These are phyloP conservation scores for Globodera rostochiensis DNA, from an alignment of 1,140 invertebrate species.

Conservation along the genomic window DNA sequence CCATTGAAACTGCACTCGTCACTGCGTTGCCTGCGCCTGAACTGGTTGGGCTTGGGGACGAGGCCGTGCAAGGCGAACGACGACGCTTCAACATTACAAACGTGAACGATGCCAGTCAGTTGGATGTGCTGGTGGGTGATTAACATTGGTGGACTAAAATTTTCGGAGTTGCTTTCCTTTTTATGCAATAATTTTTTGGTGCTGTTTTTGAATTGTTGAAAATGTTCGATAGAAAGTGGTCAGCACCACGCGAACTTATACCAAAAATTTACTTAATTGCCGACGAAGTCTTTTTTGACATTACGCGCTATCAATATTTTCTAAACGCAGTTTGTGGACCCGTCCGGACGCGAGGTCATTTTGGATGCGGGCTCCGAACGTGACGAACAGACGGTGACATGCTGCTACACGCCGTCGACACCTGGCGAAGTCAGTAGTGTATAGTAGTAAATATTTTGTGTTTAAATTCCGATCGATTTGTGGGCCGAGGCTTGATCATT, in stretches of 20 bases:
- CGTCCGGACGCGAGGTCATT: constrained; percentile 25
- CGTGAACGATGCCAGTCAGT: constrained; percentile 71
- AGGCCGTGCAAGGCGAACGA: constrained; percentile 71
- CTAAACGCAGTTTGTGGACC: constrained; percentile 18
- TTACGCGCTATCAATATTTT: too few relatives aligned
- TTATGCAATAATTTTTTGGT: too few relatives aligned
- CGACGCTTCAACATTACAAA: constrained; percentile 69
- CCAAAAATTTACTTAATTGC: too few relatives aligned
- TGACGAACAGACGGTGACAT: constrained; percentile 30
- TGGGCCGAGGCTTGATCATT: neutral
- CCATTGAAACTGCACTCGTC: constrained; percentile 35
- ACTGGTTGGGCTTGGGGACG: constrained; percentile 34
- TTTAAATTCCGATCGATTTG: neutral
- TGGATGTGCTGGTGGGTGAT: constrained; percentile 53
- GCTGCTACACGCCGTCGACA: constrained; percentile 28
- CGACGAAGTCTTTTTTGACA: too few relatives aligned
- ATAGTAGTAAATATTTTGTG: neutral
- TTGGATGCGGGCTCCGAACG: constrained; percentile 30
- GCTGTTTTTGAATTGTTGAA: too few relatives aligned
- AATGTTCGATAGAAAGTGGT: too few relatives aligned
- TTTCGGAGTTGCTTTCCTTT: too few relatives aligned
- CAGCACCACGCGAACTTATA: too few relatives aligned
- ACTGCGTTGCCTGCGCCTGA: constrained; percentile 57
- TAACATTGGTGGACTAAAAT: too few relatives aligned
- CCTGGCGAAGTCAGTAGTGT: neutral